These are phyloP conservation scores for Apogon hyalosoma DNA, from an alignment of 2,797 vertebrate species.

Conservation along the genomic window DNA sequence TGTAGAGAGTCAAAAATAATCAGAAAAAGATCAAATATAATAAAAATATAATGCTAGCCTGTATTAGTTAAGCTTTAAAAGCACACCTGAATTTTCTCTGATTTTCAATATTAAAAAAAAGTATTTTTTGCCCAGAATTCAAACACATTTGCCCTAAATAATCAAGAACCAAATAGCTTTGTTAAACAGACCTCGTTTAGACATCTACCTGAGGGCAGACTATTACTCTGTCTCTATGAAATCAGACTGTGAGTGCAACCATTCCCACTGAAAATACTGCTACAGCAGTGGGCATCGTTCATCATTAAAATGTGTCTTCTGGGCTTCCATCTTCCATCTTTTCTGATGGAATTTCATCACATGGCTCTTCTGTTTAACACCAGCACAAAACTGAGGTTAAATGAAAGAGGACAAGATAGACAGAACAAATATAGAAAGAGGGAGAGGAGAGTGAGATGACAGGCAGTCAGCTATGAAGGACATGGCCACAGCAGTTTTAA, in stretches of 20 bases:
- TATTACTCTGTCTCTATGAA: too few species aligned
- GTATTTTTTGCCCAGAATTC: too few species aligned
- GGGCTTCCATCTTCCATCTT: slow-evolving; percentile 13
- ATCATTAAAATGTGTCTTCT: slow-evolving; percentile 14
- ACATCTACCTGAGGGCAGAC: too few species aligned
- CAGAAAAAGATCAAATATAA: not conserved
- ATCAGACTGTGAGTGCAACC: not conserved
- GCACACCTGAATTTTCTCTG: too few species aligned
- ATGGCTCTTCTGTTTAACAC: slow-evolving; percentile 41
- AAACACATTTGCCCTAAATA: too few species aligned
- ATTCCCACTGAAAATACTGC: slow-evolving; percentile 2
- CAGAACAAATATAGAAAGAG: slow-evolving; percentile 44
- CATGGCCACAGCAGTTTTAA: slow-evolving; percentile 70
- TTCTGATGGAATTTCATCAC: slow-evolving; percentile 15
- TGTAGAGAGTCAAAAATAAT: too few species aligned
- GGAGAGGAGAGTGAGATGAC: slow-evolving; percentile 37
- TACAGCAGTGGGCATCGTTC: not conserved
- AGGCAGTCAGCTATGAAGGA: slow-evolving; percentile 80
- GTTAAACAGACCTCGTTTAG: too few species aligned
- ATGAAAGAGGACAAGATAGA: slow-evolving; percentile 56
- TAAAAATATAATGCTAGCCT: not conserved
- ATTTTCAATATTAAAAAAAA: too few species aligned
- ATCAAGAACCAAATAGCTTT: too few species aligned
- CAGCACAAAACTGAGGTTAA: slow-evolving; percentile 36
- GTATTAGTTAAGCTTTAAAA: too few species aligned